phyloP scores from a whole-genome alignment of 2,113 vertebrate species.

The Pipa parva region DNA sequence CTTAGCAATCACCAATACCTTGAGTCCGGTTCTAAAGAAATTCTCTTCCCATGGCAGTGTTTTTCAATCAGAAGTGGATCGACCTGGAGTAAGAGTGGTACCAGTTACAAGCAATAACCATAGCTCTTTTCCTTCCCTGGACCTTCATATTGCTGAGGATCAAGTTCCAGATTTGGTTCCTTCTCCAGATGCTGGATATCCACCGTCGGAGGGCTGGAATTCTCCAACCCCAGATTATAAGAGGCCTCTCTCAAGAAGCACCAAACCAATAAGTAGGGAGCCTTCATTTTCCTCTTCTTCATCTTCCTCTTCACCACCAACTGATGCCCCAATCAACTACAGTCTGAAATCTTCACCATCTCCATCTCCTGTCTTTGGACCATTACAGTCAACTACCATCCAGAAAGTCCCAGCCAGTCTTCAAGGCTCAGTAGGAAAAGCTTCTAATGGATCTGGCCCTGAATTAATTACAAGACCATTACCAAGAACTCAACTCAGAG shows the following conservation, averaged over 20 bases:
- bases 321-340: constrained; percentile 10
- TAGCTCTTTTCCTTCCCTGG: constrained; percentile 64
- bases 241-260: constrained; percentile 34
- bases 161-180: constrained; percentile 36
- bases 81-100: constrained; percentile 42
- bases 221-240: constrained; percentile 24
- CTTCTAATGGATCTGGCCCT: background rate
- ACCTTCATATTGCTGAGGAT: constrained; percentile 68
- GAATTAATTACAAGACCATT: accelerated
- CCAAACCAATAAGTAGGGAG: constrained; percentile 47
- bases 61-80: constrained; percentile 59
- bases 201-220: constrained; percentile 48
- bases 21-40: constrained; percentile 57
- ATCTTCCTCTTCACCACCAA: constrained; percentile 11
- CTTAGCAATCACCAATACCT: constrained; percentile 13
- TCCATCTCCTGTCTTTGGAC: constrained; percentile 45
- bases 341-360: constrained; percentile 13
- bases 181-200: constrained; percentile 50
- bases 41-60: constrained; percentile 67
- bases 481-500: constrained; percentile 37
- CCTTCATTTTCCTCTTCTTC: constrained; percentile 43
- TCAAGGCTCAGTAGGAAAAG: constrained; percentile 53
- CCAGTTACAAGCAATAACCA: constrained; percentile 51
- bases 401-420: constrained; percentile 60
- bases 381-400: constrained; percentile 56